These are phyloP conservation scores for Heterocephalus glaber DNA, from an alignment of 2,113 vertebrate species.

Conservation along the genomic window DNA sequence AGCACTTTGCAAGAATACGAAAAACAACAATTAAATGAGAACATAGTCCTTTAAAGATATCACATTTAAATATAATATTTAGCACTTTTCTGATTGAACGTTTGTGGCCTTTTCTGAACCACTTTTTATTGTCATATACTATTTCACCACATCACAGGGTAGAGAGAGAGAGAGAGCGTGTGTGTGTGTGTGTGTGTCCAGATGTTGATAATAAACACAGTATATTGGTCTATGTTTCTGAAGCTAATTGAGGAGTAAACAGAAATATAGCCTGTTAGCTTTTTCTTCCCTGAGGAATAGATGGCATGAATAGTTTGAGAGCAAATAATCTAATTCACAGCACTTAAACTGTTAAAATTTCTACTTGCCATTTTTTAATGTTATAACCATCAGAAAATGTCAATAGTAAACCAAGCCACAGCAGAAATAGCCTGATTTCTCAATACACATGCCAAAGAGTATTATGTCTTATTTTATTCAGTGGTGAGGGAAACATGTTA, in stretches of 20 bases:
- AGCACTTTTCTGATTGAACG: background rate
- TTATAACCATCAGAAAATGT: background rate
- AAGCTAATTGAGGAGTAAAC: background rate
- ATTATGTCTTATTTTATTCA: background rate
- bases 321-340: background rate
- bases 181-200: background rate
- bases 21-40: background rate
- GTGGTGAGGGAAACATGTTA: background rate
- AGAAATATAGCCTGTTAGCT: background rate
- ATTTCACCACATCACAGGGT: background rate
- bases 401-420: background rate
- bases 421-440: background rate
- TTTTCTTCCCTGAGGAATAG: background rate
- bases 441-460: background rate
- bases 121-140: background rate
- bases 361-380: background rate
- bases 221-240: background rate
- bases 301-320: background rate
- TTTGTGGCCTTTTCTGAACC: background rate
- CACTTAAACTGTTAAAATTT: conserved; percentile 18
- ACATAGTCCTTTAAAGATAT: background rate
- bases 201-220: background rate
- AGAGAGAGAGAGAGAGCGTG: too few species aligned
- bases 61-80: background rate
- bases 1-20: background rate